Conservation (phyloP, 2,888 invertebrate genomes). For the Drosophila paranaensis region DNA sequence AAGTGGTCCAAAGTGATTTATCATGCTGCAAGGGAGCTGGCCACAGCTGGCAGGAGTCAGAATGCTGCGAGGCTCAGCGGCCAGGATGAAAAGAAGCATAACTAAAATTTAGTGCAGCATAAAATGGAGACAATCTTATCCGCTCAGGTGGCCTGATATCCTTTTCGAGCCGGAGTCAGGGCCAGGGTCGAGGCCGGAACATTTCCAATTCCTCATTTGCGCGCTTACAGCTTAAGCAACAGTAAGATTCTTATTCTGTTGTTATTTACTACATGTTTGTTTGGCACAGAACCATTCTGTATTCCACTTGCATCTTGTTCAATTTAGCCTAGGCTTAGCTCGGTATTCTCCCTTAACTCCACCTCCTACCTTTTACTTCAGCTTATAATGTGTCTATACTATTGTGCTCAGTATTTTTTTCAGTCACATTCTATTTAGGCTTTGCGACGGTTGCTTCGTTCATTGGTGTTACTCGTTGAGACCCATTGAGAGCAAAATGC, state of each 20-base stretch:
- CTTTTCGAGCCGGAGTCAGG: slow-evolving; percentile 31
- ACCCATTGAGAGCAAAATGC: too few relatives aligned
- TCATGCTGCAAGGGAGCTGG: slow-evolving; percentile 22
- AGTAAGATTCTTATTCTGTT: slow-evolving; percentile 40
- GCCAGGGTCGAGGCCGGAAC: slow-evolving; percentile 11
- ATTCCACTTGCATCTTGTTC: slow-evolving; percentile 11
- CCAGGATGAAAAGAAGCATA: slow-evolving; percentile 32
- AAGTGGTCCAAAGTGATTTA: slow-evolving; percentile 49
- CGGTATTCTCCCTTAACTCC: not conserved
- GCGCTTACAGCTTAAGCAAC: not conserved
- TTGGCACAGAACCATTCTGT: slow-evolving; percentile 38
- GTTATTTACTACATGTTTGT: slow-evolving; percentile 24
- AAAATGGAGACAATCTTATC: slow-evolving; percentile 11
- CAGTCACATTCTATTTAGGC: too few relatives aligned
- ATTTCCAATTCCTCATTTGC: slow-evolving; percentile 73
- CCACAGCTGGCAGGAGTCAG: slow-evolving; percentile 5
- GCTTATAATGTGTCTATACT: slow-evolving; percentile 21
- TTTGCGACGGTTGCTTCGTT: too few relatives aligned
- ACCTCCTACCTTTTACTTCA: not conserved
- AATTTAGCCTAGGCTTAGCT: slow-evolving; percentile 6
- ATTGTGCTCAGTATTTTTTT: slow-evolving; percentile 6
- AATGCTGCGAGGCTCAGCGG: not conserved
- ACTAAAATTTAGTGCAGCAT: slow-evolving; percentile 64
- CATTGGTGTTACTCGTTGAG: too few relatives aligned
- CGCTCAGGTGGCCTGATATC: slow-evolving; percentile 22